Base-by-base conservation (phyloP, 2,797 vertebrate species). In the Trachops cirrhosus region DNA sequence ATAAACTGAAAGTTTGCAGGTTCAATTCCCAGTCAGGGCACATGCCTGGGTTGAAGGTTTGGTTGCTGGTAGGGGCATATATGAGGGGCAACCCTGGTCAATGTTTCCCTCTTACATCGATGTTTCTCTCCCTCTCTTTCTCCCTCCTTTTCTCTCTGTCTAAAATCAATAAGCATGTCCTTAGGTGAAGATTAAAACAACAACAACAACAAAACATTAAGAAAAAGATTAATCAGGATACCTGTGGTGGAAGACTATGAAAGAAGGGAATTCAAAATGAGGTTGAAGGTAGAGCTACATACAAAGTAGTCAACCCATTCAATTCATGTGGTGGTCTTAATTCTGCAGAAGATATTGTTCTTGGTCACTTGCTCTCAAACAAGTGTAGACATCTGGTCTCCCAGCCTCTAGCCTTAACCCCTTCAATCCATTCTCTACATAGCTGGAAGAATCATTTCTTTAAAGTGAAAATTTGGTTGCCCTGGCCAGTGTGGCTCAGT, bases 401-500 rank as follows among this genome's bases (percentile, higher is more conserved):
- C 46, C 8, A 71, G 48, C n/a, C 57, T 92, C 24, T 44, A 52
- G 18, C 37, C 68, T 44, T 67, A 50, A 3, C 39, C 10, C 0
- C 24, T 87, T 32, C 22, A 59, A 16, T 64, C 32, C 52, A 68
- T 73, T 91, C 50, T 82, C 37, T 82, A 41, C 5, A 59, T 37
- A 70, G 39, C 24, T 39, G 8, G 29, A n/a, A 79, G 39, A 77
- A 59, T 79, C 37, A 78, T 73, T 93, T 78, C 75, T 91, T 9
- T 93, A 62, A 86, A 68, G 71, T 86, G 67, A 92, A 91, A 89
- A 70, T 46, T 70, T 92, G 37, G 16, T 78, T 78, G 32, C 62
- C 26, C 32, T 16, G 15, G 32, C 32, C 0, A 5, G 29, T n/a
- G 32, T 15, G 29, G 62, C 62, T n/a, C 29, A 64, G 62, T n/a